Evolutionary conservation across 2,113 vertebrate species (phyloP).

Genomic region (Gallinago paraguaiae): DNA sequence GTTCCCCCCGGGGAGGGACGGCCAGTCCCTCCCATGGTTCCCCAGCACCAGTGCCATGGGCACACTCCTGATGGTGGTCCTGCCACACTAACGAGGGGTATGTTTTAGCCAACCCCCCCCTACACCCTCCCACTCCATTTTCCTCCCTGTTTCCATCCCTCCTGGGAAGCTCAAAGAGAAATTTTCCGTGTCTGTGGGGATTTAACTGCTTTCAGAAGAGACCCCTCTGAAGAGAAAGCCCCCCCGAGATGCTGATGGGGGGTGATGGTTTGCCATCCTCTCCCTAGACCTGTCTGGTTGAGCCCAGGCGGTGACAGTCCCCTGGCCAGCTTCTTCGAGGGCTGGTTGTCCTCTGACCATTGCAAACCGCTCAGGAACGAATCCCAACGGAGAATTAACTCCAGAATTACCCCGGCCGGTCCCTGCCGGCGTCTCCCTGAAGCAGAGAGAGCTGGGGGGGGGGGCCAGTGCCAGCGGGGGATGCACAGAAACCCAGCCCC

Average conservation of each 20-base stretch:
- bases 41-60: neutral
- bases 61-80: too few species aligned
- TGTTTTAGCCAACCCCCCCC: neutral
- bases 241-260: neutral
- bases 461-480: neutral
- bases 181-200: neutral
- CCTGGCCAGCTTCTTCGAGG: neutral
- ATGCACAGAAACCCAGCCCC: neutral
- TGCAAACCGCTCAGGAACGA: neutral
- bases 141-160: fast-evolving
- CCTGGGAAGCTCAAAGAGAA: neutral
- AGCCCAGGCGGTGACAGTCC: neutral
- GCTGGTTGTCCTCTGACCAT: neutral
- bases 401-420: neutral
- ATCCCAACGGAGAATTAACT: neutral
- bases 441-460: fast-evolving
- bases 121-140: fast-evolving
- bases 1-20: neutral
- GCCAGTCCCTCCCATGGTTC: neutral
- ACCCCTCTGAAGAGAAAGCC: fast-evolving
- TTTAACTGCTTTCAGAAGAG: neutral
- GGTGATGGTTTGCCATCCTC: too few species aligned
- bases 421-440: fast-evolving
- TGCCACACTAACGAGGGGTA: fast-evolving
- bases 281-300: neutral